Evolutionary conservation across 2,888 invertebrate genomes (phyloP), one percentile per base, ranked within the genome.

Genomic region (Hanleya hanleyi): DNA sequence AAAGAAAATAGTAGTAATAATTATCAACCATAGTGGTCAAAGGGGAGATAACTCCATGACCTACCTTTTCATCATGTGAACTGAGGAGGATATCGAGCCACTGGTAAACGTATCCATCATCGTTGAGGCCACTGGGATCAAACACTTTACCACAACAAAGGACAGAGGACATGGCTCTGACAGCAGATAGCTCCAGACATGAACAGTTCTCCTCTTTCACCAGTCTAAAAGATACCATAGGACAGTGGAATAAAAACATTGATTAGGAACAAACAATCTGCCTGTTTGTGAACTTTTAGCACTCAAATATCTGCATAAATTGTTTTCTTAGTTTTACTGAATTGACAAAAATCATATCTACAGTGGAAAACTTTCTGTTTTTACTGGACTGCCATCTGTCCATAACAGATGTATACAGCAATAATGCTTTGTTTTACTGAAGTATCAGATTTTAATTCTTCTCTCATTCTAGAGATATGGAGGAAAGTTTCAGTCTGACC

Each of bases 101-200:
- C 70, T 95, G 94, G 90, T 98, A 99, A 82, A 97, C 94, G 80
- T 91, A 91, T 64, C 97, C 97, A 86, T 98, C 98, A 88, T 98
- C 98, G 9, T 95, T 94, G 4, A 90, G 83, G 36, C 95, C 95
- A 65, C 93, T 93, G 0, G 95, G 93, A 85, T 98, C 96, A 90
- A 98, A 99, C 84, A 97, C 96, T 0, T 97, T 95, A 0, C 99
- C 99, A 90, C 98, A 98, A 88, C 97, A 97, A 1, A 99, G 93
- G 35, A 99, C 92, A 12, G 97, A 96, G 76, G 97, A 97, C 96
- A 99, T 98, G 1, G 99, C 98, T 92, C 97, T 85, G 0, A 93
- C 90, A 15, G 93, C 92, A 18, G 92, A 90, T 79, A 92, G 88
- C 83, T 93, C 93, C 61, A 93, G 90, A 75, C 92, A 91, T 36